These are phyloP conservation scores for Strigops habroptila DNA, from an alignment of 2,113 vertebrate genomes.

Conservation along the genomic window DNA sequence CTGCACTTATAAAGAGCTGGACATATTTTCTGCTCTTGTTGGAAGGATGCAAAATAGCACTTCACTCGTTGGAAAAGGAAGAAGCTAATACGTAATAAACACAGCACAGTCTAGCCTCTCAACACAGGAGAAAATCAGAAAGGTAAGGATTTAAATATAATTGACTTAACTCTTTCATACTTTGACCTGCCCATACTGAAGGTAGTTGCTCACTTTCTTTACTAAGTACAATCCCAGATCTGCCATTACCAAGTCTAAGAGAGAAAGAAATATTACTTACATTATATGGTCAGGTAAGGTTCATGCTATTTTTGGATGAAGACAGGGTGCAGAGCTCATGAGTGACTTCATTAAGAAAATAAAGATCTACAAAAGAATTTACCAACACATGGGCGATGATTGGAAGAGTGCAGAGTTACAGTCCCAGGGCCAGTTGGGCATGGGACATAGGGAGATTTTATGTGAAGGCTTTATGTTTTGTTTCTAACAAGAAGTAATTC, in stretches of 20 bases:
- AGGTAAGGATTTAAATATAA: not conserved
- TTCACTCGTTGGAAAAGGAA: not conserved
- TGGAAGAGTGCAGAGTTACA: not conserved
- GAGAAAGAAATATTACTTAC: not conserved
- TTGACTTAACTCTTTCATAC: not conserved
- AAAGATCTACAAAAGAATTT: conserved; percentile 38
- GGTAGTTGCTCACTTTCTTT: not conserved
- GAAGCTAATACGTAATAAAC: not conserved
- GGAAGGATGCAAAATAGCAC: not conserved
- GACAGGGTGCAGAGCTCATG: not conserved
- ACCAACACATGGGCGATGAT: not conserved
- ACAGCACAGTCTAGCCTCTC: not conserved
- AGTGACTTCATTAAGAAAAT: conserved; percentile 53
- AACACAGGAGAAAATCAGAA: not conserved
- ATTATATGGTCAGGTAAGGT: conserved; percentile 32
- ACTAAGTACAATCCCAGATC: not conserved
- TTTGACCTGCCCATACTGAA: not conserved
- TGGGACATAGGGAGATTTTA: not conserved
- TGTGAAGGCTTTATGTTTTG: not conserved
- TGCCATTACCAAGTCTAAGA: not conserved
- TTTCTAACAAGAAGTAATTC: conserved; percentile 17
- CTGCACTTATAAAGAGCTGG: not conserved
- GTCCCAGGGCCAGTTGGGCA: not conserved
- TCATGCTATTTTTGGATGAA: conserved; percentile 46
- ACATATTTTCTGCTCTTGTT: not conserved